Conservation (phyloP, 2,888 invertebrate genomes). For the Ectropis crepuscularia region DNA sequence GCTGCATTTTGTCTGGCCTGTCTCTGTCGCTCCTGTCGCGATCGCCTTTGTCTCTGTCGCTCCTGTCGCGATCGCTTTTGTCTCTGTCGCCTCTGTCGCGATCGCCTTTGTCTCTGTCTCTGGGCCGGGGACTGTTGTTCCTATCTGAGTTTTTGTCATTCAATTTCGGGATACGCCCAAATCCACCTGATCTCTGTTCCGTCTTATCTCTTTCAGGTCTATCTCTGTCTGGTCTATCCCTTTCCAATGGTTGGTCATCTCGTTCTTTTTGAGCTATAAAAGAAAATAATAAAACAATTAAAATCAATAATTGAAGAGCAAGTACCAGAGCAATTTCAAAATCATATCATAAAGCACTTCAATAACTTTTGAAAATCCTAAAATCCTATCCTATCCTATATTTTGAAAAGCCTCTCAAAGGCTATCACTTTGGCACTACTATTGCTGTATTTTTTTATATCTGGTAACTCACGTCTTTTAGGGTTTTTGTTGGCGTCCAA, state of each 20-base stretch:
- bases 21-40: constrained; percentile 54
- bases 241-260: constrained; percentile 48
- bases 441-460: background rate
- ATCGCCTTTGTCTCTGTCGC: constrained; percentile 51
- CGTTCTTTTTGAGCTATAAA: constrained; percentile 63
- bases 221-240: constrained; percentile 63
- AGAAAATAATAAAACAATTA: background rate
- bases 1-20: constrained; percentile 53
- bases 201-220: constrained; percentile 59
- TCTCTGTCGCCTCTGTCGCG: constrained; percentile 41
- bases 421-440: no score
- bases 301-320: background rate
- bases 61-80: constrained; percentile 39
- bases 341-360: background rate
- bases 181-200: constrained; percentile 46
- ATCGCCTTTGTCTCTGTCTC: constrained; percentile 40
- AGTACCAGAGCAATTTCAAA: no score
- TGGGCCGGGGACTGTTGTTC: constrained; percentile 56
- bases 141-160: constrained; percentile 62
- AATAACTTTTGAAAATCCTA: no score
- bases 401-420: no score
- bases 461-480: constrained; percentile 54
- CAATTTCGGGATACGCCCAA: constrained; percentile 83
- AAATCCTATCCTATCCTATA: no score
- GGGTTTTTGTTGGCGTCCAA: constrained; percentile 66